Evolutionary conservation across 2,113 vertebrate genomes (phyloP).

Genomic region (Probosciger aterrimus): DNA sequence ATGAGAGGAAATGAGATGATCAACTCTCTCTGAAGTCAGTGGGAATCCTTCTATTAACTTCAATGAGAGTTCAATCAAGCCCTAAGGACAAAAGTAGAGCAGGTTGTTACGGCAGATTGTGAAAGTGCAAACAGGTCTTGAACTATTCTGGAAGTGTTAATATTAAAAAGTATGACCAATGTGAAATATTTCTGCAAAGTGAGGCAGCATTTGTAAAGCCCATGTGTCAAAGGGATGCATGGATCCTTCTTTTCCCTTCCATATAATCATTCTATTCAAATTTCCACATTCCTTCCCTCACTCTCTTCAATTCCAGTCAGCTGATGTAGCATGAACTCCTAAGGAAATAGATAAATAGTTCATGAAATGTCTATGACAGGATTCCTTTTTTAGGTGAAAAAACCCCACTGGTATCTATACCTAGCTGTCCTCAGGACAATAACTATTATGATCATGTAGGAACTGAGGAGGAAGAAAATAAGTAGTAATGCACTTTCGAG

Average conservation of each 20-base stretch:
- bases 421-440: background rate
- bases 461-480: background rate
- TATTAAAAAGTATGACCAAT: background rate
- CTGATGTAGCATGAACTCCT: background rate
- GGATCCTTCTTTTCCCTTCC: background rate
- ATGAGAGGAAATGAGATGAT: background rate
- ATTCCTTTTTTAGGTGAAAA: background rate
- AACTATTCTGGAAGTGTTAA: background rate
- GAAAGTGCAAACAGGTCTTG: background rate
- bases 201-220: background rate
- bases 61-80: constrained; percentile 1
- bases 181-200: background rate
- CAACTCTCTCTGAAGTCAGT: background rate
- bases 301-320: background rate
- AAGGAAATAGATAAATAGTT: background rate
- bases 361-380: background rate
- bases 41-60: constrained; percentile 12
- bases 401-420: background rate
- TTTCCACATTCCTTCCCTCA: background rate
- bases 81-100: constrained; percentile 5
- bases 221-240: background rate
- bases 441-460: background rate
- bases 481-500: background rate
- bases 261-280: background rate
- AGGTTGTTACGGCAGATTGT: background rate